Base-by-base conservation (phyloP, 2,888 invertebrate genomes). In the Hydriomena furcata region DNA sequence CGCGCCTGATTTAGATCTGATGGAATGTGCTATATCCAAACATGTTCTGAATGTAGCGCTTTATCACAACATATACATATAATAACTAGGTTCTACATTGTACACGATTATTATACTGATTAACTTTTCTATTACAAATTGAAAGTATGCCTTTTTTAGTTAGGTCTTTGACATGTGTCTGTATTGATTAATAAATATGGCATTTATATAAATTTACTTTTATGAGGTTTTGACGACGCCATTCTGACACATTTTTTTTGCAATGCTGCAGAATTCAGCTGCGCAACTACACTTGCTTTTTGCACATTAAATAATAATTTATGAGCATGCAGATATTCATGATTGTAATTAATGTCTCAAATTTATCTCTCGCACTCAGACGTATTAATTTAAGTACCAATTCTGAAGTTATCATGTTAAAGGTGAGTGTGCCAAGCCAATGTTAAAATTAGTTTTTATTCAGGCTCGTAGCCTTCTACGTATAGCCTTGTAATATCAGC, bases 1-100 rank as follows among this genome's bases (percentile, higher is more conserved):
- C 58, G 52, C 54, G 62, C 63, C 67, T 61, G 63, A 67, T 69
- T 67, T 72, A 72, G 69, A 65, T 55, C 43, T 37, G 55, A 51
- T 48, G 59, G 64, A 61, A 65, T 70, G 58, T 54, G 36, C 11
- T 25, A 52, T 35, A 45, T 37, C 10, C 23, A 13, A 17, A 32
- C 24, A 38, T 38, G 25, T 13, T 37, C 25, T 28, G 27, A 1
- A 30, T 21, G 21, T 21, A 28, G 35, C 32, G 24, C 41, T 30
- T 31, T 37, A 8, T 30, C 44, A 30, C 12, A 35, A 27, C 28
- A 10, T 21, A 31, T 10, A 31, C 30, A 44, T 20, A 4, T 0
- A 1, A 2, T 23, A 8, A 27, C n/a, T 17, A 17, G 17, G 28
- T 7, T 5, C 1, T 8, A 13, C 27, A 38, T 28, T 38, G 25